Conservation (phyloP, 1,140 invertebrate species). For the Drosophila mayri region DNA sequence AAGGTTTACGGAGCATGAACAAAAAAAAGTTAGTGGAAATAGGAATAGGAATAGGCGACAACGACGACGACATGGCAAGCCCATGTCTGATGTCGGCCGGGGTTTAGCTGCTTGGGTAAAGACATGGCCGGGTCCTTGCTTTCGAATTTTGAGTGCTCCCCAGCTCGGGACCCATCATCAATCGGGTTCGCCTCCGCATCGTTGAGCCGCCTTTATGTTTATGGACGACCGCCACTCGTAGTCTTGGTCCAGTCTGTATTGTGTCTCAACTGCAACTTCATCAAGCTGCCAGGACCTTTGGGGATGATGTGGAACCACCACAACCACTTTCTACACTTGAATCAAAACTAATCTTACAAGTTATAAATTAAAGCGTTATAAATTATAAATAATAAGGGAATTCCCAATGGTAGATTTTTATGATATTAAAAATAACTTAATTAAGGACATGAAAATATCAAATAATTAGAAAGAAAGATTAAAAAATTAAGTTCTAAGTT, state of each 20-base stretch:
- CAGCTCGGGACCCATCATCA: slow-evolving; percentile 57
- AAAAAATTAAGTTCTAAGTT: too few species aligned
- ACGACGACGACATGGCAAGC: slow-evolving; percentile 57
- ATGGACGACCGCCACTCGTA: slow-evolving; percentile 49
- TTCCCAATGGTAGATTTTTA: too few species aligned
- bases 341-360: not conserved
- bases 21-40: not conserved
- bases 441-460: too few species aligned
- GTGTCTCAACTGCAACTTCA: slow-evolving; percentile 76
- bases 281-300: slow-evolving; percentile 44
- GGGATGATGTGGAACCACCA: slow-evolving; percentile 6
- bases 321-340: slow-evolving; percentile 19
- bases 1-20: slow-evolving; percentile 12
- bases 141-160: slow-evolving; percentile 74
- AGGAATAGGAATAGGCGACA: slow-evolving; percentile 39
- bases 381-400: too few species aligned
- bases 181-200: slow-evolving; percentile 57
- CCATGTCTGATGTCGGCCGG: slow-evolving; percentile 41
- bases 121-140: slow-evolving; percentile 21
- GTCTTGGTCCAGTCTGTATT: slow-evolving; percentile 59
- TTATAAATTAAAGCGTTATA: too few species aligned
- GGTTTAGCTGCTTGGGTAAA: slow-evolving; percentile 14
- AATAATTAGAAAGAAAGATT: too few species aligned
- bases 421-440: too few species aligned
- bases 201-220: slow-evolving; percentile 76